A percentile compares a stretch with the other conserved stretches of the same genome.
phyloP scores from a whole-genome alignment of 2,888 invertebrate genomes.

The Tortricodes alternella region DNA sequence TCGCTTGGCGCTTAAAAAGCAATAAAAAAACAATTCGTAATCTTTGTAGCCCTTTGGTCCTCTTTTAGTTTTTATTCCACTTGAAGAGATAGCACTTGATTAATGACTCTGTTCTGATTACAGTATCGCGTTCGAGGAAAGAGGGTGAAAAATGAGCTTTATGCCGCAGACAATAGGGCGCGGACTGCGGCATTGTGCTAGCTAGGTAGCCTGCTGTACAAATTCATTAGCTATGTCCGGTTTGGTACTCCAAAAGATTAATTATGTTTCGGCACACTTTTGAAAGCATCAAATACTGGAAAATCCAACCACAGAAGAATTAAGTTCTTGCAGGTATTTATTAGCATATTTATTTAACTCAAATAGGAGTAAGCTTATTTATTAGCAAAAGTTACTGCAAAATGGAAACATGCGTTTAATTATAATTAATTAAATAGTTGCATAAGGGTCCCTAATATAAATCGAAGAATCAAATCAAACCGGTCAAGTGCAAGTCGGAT shows the following conservation, averaged over 20 bases:
- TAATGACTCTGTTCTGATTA: constrained; percentile 27
- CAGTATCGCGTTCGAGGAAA: constrained; percentile 26
- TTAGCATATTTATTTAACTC: too few relatives aligned
- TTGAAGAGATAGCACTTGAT: constrained; percentile 28
- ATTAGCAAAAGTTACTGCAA: too few relatives aligned
- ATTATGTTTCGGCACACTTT: not conserved
- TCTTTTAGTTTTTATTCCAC: constrained; percentile 24
- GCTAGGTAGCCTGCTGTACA: constrained; percentile 1
- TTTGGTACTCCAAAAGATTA: not conserved
- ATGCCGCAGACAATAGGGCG: constrained; percentile 15
- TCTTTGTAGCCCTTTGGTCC: constrained; percentile 2
- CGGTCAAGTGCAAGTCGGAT: too few relatives aligned
- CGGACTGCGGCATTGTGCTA: constrained; percentile 10
- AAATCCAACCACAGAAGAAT: too few relatives aligned
- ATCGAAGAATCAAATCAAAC: too few relatives aligned
- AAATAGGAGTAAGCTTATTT: too few relatives aligned
- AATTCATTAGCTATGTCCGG: constrained; percentile 17
- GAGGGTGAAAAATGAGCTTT: constrained; percentile 17
- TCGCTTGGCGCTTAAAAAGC: not conserved
- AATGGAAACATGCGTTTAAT: too few relatives aligned
- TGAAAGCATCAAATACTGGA: not conserved
- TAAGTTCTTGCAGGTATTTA: too few relatives aligned
- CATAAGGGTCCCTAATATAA: too few relatives aligned
- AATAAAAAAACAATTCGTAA: constrained; percentile 10
- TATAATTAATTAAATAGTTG: too few relatives aligned